phyloP scores from a whole-genome alignment of 2,888 invertebrate genomes.

The Caenorhabditis angaria region DNA sequence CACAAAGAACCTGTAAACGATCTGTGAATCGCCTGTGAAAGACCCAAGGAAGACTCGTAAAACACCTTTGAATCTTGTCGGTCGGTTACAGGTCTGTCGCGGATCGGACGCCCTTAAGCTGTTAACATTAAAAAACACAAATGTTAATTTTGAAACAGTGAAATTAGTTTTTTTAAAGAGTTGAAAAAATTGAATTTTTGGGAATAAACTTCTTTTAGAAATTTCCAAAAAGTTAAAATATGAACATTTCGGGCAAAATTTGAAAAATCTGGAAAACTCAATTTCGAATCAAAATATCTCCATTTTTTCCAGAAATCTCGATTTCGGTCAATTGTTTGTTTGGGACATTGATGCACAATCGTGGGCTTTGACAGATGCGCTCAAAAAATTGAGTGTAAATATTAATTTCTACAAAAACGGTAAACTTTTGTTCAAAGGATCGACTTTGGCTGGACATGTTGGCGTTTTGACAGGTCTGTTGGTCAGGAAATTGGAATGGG shows the following conservation, averaged over 20 bases:
- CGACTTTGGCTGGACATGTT: conserved; percentile 64
- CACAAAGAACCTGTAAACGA: too few species aligned
- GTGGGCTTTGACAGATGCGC: conserved; percentile 58
- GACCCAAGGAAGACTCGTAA: too few species aligned
- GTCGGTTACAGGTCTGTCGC: too few species aligned
- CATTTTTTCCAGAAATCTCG: conserved; percentile 49
- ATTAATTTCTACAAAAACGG: conserved; percentile 58
- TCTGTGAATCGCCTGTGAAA: too few species aligned
- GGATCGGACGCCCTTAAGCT: too few species aligned
- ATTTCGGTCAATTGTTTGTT: conserved; percentile 62
- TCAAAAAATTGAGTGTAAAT: conserved; percentile 60
- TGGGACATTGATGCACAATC: conserved; percentile 58
- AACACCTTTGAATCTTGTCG: too few species aligned
- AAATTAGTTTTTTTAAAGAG: too few species aligned
- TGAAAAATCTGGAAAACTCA: background rate
- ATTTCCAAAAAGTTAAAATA: too few species aligned
- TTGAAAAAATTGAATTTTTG: too few species aligned
- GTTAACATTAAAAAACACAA: too few species aligned
- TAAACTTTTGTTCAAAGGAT: conserved; percentile 60
- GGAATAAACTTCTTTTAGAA: too few species aligned
- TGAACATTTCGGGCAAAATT: background rate
- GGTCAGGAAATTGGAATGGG: background rate
- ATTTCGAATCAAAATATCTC: background rate
- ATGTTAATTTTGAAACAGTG: too few species aligned
- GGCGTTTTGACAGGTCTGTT: conserved; percentile 59